These are phyloP conservation scores for Orthonychiurus folsomi DNA, from an alignment of 2,888 invertebrate species.

Conservation along the genomic window DNA sequence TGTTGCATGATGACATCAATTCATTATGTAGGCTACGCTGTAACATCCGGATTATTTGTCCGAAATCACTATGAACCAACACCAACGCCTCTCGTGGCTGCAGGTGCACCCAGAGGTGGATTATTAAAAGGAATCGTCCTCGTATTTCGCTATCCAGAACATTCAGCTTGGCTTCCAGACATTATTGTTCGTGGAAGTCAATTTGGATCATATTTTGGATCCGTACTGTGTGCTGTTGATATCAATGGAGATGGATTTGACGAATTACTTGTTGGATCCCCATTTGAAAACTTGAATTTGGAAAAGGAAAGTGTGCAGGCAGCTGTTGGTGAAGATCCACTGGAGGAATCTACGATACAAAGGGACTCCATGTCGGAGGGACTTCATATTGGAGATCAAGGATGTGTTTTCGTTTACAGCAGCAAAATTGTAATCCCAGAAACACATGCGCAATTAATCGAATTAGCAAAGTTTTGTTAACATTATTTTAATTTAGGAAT, in stretches of 20 bases:
- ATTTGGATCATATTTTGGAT: conserved; percentile 52
- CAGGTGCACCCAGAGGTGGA: not conserved
- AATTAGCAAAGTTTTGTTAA: too few relatives aligned
- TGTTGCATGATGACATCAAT: not conserved
- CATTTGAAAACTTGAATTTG: conserved; percentile 40
- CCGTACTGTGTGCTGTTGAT: conserved; percentile 53
- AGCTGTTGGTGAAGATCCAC: not conserved
- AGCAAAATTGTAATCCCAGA: not conserved
- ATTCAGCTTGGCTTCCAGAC: not conserved
- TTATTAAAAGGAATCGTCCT: not conserved
- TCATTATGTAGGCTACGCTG: conserved; percentile 6
- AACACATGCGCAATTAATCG: too few relatives aligned
- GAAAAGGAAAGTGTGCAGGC: too few relatives aligned
- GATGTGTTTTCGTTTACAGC: conserved; percentile 6
- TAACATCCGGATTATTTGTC: not conserved
- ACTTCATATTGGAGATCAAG: not conserved
- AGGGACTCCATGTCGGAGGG: not conserved
- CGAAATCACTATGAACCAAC: not conserved
- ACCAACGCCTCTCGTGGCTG: not conserved
- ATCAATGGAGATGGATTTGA: conserved; percentile 54
- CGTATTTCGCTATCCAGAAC: not conserved
- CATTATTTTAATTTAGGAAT: not conserved
- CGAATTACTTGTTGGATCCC: conserved; percentile 59
- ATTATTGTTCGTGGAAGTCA: conserved; percentile 8
- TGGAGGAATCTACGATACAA: not conserved